Percentiles rank a stretch among this genome's conserved stretches.
phyloP scores from a whole-genome alignment of 2,797 vertebrate genomes.

The Molossus molossus region DNA sequence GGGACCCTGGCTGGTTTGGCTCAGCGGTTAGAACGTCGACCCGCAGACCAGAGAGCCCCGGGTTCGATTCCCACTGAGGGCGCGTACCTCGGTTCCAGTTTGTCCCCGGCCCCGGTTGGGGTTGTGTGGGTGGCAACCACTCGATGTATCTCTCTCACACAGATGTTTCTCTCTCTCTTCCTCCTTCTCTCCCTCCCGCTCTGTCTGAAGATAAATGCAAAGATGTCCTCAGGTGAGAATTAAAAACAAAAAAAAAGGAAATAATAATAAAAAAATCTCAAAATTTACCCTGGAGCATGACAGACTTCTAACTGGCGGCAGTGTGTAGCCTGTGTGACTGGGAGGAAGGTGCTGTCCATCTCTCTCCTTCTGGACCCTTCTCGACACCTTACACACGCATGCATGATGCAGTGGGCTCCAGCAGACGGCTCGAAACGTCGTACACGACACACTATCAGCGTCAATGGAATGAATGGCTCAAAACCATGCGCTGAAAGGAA shows the following conservation, averaged over 20 bases:
- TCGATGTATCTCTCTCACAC: too few species aligned
- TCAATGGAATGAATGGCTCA: slow-evolving; percentile 28
- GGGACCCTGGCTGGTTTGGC: too few species aligned
- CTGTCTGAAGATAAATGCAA: too few species aligned
- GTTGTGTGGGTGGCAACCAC: too few species aligned
- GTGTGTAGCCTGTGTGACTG: slow-evolving; percentile 25
- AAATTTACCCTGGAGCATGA: neutral
- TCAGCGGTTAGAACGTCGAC: too few species aligned
- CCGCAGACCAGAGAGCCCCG: too few species aligned
- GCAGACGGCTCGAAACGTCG: neutral
- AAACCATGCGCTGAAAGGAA: slow-evolving; percentile 3
- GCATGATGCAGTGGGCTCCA: slow-evolving; percentile 1
- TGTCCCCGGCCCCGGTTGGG: too few species aligned
- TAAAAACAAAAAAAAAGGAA: neutral
- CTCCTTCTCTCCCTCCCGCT: too few species aligned
- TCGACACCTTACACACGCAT: neutral
- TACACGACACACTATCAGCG: neutral
- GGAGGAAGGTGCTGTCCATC: slow-evolving; percentile 46
- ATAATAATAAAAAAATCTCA: neutral
- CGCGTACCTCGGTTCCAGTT: too few species aligned
- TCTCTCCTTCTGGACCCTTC: neutral
- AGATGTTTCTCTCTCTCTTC: too few species aligned
- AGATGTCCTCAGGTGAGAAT: too few species aligned
- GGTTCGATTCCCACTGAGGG: too few species aligned
- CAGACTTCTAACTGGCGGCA: slow-evolving; percentile 44